Conservation (phyloP, 2,113 vertebrate species). For the Noturus placidus region DNA sequence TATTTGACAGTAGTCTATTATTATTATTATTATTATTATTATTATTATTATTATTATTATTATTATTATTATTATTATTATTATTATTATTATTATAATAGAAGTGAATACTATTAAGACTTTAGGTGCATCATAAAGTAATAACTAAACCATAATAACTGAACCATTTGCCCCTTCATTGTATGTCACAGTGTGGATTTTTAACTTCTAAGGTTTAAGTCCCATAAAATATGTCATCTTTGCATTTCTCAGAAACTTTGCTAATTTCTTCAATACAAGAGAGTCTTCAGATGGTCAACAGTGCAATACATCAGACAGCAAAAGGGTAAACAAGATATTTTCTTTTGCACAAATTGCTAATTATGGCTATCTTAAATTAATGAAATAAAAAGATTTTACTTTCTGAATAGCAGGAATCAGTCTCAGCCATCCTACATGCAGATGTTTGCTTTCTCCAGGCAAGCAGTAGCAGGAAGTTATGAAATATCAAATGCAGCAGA, state of each 20-base stretch:
- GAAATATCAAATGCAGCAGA: slow-evolving; percentile 77
- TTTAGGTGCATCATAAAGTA: neutral
- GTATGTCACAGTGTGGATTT: neutral
- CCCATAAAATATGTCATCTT: neutral
- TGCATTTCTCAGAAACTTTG: slow-evolving; percentile 52
- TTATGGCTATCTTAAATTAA: neutral
- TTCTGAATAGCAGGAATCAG: slow-evolving; percentile 55
- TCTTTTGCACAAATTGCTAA: neutral
- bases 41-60: too few species aligned
- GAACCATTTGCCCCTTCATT: neutral
- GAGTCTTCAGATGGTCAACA: slow-evolving; percentile 60
- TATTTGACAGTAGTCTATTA: too few species aligned
- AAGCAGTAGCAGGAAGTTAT: slow-evolving; percentile 63
- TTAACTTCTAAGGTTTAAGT: neutral
- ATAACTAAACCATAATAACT: neutral
- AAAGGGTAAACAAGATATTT: slow-evolving; percentile 65
- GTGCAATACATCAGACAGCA: slow-evolving; percentile 47
- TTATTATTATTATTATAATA: neutral
- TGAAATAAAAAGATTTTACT: neutral
- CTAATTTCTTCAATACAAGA: slow-evolving; percentile 65
- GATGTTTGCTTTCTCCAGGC: slow-evolving; percentile 71
- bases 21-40: too few species aligned
- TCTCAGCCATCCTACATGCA: slow-evolving; percentile 51
- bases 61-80: too few species aligned
- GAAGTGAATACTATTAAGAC: neutral